A percentile compares a stretch with the other conserved stretches of the same genome.
These are phyloP conservation scores for Rhinatrema bivittatum DNA, from an alignment of 2,797 vertebrate species.

Conservation along the genomic window DNA sequence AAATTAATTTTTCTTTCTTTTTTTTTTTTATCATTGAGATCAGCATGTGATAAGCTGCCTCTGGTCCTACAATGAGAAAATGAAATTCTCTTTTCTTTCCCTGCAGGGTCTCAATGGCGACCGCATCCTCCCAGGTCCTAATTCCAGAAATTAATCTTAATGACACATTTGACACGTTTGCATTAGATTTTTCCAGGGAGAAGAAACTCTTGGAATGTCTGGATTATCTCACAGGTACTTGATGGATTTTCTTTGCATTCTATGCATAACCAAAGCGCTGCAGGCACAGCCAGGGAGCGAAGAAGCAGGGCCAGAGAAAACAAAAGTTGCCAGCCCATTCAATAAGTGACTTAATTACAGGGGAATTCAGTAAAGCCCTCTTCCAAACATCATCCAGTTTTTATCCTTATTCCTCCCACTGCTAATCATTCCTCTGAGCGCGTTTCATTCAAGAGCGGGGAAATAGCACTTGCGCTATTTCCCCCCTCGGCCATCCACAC, in stretches of 20 bases:
- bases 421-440: too few species aligned
- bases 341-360: background rate
- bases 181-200: conserved; percentile 91
- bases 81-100: conserved; percentile 24
- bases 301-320: background rate
- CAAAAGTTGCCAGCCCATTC: background rate
- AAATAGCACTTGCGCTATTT: too few species aligned
- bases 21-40: too few species aligned
- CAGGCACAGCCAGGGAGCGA: conserved; percentile 1
- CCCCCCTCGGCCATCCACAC: too few species aligned
- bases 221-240: conserved; percentile 98
- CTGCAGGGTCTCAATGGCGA: conserved; percentile 94
- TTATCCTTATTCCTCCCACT: too few species aligned
- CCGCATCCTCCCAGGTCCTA: conserved; percentile 93
- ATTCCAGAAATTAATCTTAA: conserved; percentile 97
- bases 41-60: too few species aligned
- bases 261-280: background rate
- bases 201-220: conserved; percentile 94
- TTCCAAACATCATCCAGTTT: too few species aligned
- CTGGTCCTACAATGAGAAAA: too few species aligned
- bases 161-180: conserved; percentile 93
- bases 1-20: too few species aligned
- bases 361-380: too few species aligned
- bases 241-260: too few species aligned
- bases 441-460: too few species aligned